Evolutionary conservation across 2,113 vertebrate genomes (phyloP).

Genomic region (Cyanistes caeruleus): DNA sequence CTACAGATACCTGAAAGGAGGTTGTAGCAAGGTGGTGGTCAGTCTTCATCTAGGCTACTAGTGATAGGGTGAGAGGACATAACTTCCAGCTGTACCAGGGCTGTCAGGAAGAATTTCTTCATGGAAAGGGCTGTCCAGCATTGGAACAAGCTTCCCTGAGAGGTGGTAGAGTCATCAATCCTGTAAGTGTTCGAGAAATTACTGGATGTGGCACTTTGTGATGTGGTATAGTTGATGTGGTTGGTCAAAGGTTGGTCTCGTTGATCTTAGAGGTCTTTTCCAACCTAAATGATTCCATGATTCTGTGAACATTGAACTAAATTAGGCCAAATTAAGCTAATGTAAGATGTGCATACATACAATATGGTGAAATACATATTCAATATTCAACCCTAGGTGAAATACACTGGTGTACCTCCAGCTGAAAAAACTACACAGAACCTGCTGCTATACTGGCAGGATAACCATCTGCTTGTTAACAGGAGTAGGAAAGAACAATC

Average conservation of each 20-base stretch:
- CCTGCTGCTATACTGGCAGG: not conserved
- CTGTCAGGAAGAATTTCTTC: not conserved
- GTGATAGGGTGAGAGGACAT: not conserved
- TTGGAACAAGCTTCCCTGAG: not conserved
- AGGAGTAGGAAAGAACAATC: not conserved
- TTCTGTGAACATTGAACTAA: not conserved
- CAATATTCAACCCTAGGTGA: not conserved
- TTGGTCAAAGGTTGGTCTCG: fast-evolving
- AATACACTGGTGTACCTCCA: not conserved
- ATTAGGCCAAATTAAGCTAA: not conserved
- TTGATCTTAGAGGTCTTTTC: not conserved
- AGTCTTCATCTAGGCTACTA: not conserved
- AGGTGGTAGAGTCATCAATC: not conserved
- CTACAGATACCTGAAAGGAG: not conserved
- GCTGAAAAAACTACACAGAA: not conserved
- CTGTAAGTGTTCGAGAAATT: not conserved
- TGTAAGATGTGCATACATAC: not conserved
- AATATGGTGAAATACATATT: not conserved
- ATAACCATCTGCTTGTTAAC: slow-evolving; percentile 33
- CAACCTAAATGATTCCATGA: not conserved
- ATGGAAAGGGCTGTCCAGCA: not conserved
- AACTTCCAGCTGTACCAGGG: not conserved
- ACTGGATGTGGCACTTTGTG: not conserved
- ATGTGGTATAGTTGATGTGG: not conserved
- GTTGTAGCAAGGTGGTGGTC: not conserved